phyloP scores from a whole-genome alignment of 2,888 invertebrate species.

The Drosophila subsilvestris region DNA sequence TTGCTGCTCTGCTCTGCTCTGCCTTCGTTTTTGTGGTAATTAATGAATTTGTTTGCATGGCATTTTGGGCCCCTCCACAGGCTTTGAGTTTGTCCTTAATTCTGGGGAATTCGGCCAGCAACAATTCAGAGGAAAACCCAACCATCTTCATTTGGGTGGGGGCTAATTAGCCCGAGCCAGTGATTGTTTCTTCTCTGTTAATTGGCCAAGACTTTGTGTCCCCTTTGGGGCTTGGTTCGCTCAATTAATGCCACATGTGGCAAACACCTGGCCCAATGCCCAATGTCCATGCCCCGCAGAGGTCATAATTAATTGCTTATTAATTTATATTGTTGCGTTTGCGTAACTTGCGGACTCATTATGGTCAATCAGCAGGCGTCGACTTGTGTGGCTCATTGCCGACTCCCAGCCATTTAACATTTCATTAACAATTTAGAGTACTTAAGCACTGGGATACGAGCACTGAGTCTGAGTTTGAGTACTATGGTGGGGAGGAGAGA shows the following conservation, averaged over 20 bases:
- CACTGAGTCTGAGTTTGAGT: no score
- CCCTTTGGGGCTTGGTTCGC: slow-evolving; percentile 8
- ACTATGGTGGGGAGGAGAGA: not conserved
- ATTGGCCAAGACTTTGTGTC: slow-evolving; percentile 11
- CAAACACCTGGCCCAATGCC: slow-evolving; percentile 53
- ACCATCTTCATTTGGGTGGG: not conserved
- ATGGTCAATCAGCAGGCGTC: slow-evolving; percentile 44
- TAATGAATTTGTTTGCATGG: slow-evolving; percentile 61
- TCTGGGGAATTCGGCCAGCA: slow-evolving; percentile 1
- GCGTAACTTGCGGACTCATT: slow-evolving; percentile 45
- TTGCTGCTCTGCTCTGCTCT: slow-evolving; percentile 28
- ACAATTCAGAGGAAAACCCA: not conserved
- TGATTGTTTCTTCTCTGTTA: slow-evolving; percentile 35
- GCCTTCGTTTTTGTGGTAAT: slow-evolving; percentile 51
- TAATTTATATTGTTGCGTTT: slow-evolving; percentile 62
- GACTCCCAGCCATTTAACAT: slow-evolving; percentile 43
- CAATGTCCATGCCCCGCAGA: slow-evolving; percentile 13
- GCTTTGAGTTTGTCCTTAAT: not conserved
- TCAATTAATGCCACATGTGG: slow-evolving; percentile 61
- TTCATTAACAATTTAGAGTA: slow-evolving; percentile 62
- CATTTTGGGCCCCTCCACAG: slow-evolving; percentile 4
- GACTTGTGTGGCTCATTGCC: slow-evolving; percentile 34
- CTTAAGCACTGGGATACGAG: slow-evolving; percentile 22
- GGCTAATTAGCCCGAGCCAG: slow-evolving; percentile 20
- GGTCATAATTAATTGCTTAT: slow-evolving; percentile 69